Evolutionary conservation across 1,140 invertebrate genomes (phyloP).

Genomic region (Drosophila dunni): DNA sequence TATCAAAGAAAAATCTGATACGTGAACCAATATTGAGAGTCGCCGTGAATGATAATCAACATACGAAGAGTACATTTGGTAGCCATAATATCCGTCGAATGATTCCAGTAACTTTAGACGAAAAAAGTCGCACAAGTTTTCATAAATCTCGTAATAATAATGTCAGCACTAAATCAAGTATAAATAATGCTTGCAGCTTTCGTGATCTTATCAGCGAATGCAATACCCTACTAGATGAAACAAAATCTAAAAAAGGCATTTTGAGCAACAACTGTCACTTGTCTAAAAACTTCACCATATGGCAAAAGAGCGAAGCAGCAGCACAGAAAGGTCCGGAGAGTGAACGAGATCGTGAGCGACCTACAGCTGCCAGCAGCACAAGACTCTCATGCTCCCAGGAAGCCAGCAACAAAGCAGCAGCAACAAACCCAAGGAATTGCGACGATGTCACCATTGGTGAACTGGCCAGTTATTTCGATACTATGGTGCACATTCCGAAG

Average conservation of each 20-base stretch:
- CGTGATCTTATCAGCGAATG: slow-evolving; percentile 72
- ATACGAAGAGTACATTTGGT: slow-evolving; percentile 41
- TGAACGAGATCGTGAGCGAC: slow-evolving; percentile 22
- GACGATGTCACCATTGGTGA: slow-evolving; percentile 94
- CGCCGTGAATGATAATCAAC: slow-evolving; percentile 47
- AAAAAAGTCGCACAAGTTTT: slow-evolving; percentile 30
- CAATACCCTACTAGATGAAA: slow-evolving; percentile 58
- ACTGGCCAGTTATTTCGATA: slow-evolving; percentile 96
- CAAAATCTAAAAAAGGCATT: slow-evolving; percentile 35
- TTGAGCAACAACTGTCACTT: slow-evolving; percentile 25
- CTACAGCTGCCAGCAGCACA: slow-evolving; percentile 43
- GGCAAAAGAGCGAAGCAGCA: slow-evolving; percentile 23
- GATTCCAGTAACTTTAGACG: slow-evolving; percentile 21
- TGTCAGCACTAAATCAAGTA: slow-evolving; percentile 24
- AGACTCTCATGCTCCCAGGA: slow-evolving; percentile 87
- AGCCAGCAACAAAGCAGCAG: slow-evolving; percentile 85
- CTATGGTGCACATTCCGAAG: slow-evolving; percentile 96
- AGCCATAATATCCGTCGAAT: slow-evolving; percentile 26
- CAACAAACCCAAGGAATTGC: slow-evolving; percentile 86
- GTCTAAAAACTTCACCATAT: slow-evolving; percentile 55
- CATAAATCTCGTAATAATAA: slow-evolving; percentile 32
- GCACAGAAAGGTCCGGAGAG: neutral
- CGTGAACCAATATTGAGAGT: slow-evolving; percentile 63
- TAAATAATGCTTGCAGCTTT: slow-evolving; percentile 49
- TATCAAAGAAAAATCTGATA: slow-evolving; percentile 47